Evolutionary conservation across 64 coral and sea anemone species (phyloP).

Genomic region (Hydrozoanthus tunicans): DNA sequence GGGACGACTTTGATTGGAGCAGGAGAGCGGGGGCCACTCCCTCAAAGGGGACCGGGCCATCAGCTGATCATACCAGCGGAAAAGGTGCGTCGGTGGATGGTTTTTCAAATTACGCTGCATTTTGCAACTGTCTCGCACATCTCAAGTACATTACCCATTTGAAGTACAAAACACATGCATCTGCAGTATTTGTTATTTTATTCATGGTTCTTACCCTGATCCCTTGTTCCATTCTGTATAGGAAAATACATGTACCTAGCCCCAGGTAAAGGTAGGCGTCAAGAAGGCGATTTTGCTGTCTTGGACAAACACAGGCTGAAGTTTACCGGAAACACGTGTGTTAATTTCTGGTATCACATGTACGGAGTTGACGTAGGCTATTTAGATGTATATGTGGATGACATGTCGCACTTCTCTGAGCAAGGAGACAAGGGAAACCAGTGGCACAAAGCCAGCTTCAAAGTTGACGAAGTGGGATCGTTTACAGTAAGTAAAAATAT

Average conservation of each 20-base stretch:
- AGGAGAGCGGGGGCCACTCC: neutral
- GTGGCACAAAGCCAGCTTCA: slow-evolving; percentile 38
- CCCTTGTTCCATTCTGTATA: neutral
- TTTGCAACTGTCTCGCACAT: neutral
- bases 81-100: slow-evolving; percentile 16
- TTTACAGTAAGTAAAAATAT: slow-evolving; percentile 15
- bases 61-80: slow-evolving; percentile 35
- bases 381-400: slow-evolving; percentile 1
- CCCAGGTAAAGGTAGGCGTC: neutral
- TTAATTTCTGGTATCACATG: slow-evolving; percentile 55
- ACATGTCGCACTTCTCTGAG: neutral
- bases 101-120: neutral
- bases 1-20: slow-evolving; percentile 30
- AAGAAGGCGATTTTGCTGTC: slow-evolving; percentile 9
- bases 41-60: slow-evolving; percentile 41
- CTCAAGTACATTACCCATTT: neutral
- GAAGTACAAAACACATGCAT: neutral
- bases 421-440: slow-evolving; percentile 19
- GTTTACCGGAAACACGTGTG: neutral
- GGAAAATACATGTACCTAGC: slow-evolving; percentile 26
- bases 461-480: neutral
- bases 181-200: neutral
- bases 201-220: no score
- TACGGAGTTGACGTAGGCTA: slow-evolving; percentile 13
- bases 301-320: neutral